Base-by-base conservation (phyloP, 2,888 invertebrate species). In the Caradrina kadenii region DNA sequence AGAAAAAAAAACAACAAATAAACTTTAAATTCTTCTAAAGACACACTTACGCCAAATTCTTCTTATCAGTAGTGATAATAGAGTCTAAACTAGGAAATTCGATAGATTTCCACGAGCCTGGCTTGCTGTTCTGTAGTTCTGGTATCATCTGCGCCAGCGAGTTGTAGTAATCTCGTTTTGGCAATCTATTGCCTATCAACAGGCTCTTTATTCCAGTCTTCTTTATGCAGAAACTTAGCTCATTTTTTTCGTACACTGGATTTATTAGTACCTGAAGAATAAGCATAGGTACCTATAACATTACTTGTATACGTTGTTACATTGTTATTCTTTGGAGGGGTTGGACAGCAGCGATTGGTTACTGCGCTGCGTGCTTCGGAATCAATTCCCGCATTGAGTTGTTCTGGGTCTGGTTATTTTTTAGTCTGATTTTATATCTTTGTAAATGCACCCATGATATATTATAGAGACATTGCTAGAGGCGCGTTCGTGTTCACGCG, bases 171-270 rank as follows among this genome's bases (percentile, higher is more conserved):
- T 97, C 94, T 76, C 97, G 97, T 0, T 93, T 96, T 76, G 97
- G 97, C 84, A 97, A 96, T 19, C 89, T 93, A 31, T 97, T 96
- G 0, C 97, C 97, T 4, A 97, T 96, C 1, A 99, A 88, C 0
- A 99, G 87, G 5, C 97, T 97, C 86, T 97, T 97, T 35, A 97
- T 93, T 0, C 96, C 96, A 0, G 97, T 97, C 93, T 98, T 98
- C 60, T 97, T 96, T 17, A 99, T 88, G 70, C 97, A 97, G 89
- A 97, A 98, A 65, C 97, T 96, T 2, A 99, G 85, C 89, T 99
- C 99, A 0, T 93, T 88, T 11, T 96, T 94, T 87, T 97, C 97
- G 89, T 98, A 99, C 0, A 96, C 96, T 0, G 99, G 97, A 88
- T 99, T 99, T 62, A 99, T 96, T 62, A 97, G 97, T 6, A 98